Conservation (phyloP, 1,140 invertebrate species). For the Caenorhabditis remanei region DNA sequence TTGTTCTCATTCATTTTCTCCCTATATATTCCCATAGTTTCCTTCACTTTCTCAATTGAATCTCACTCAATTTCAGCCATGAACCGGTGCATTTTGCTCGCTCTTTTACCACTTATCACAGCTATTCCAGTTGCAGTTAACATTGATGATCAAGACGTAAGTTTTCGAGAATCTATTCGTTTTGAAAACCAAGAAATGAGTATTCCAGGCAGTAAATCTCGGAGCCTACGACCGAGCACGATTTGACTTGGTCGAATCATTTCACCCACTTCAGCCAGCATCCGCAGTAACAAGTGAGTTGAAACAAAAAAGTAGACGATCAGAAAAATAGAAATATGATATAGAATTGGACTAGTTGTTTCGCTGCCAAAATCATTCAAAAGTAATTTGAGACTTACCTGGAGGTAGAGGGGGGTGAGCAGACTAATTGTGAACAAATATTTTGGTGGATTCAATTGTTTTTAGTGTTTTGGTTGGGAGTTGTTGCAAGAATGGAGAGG, state of each 20-base stretch:
- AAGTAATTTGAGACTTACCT: constrained; percentile 43
- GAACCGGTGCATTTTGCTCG: constrained; percentile 45
- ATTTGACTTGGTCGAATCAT: constrained; percentile 59
- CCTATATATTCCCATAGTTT: constrained; percentile 6
- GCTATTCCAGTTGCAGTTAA: constrained; percentile 20
- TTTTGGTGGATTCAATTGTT: background rate
- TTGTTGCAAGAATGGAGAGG: background rate
- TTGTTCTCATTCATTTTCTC: constrained; percentile 18
- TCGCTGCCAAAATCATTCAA: background rate
- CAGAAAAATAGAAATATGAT: constrained; percentile 39
- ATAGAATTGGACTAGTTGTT: constrained; percentile 14
- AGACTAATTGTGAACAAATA: constrained; percentile 53
- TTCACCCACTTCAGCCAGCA: constrained; percentile 61
- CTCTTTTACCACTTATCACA: constrained; percentile 19
- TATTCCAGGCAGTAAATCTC: constrained; percentile 56
- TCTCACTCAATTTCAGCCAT: background rate
- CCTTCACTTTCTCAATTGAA: background rate
- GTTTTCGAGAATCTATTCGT: background rate
- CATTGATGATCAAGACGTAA: constrained; percentile 43
- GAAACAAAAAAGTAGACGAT: background rate
- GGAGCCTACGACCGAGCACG: constrained; percentile 58
- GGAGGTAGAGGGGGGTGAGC: background rate
- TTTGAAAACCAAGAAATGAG: background rate
- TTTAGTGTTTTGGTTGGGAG: background rate
- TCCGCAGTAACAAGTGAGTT: constrained; percentile 44